Conservation (phyloP, 2,888 invertebrate genomes). For the Spicauda simplicius region DNA sequence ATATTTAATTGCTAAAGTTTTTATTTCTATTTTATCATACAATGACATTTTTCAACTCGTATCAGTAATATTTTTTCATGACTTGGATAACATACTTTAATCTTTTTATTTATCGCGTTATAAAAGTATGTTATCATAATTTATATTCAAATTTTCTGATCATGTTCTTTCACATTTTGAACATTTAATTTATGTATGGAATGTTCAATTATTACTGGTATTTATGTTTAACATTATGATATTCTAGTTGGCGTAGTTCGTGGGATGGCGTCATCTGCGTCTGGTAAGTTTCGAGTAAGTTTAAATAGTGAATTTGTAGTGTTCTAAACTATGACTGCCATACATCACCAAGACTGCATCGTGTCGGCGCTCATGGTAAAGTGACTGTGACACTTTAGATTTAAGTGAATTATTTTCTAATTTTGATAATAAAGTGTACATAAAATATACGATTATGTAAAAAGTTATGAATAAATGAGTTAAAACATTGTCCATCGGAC, state of each 20-base stretch:
- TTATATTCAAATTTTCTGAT: no score
- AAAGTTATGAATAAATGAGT: constrained; percentile 53
- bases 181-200: background rate
- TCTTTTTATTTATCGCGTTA: background rate
- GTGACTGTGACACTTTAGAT: constrained; percentile 41
- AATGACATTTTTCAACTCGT: background rate
- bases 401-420: constrained; percentile 42
- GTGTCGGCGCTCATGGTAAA: constrained; percentile 38
- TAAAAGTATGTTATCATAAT: no score
- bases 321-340: constrained; percentile 49
- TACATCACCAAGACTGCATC: constrained; percentile 46
- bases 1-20: no score
- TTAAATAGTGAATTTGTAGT: constrained; percentile 73
- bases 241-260: constrained; percentile 71
- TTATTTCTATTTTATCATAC: background rate
- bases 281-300: constrained; percentile 73
- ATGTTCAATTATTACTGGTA: background rate
- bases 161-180: background rate
- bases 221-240: constrained; percentile 36
- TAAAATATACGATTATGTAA: constrained; percentile 49
- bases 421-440: constrained; percentile 48
- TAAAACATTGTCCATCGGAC: constrained; percentile 55
- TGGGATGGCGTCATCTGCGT: constrained; percentile 40
- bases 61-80: background rate
- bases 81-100: background rate